phyloP scores from a whole-genome alignment of 1,140 invertebrate species.

The Orussus abietinus region DNA sequence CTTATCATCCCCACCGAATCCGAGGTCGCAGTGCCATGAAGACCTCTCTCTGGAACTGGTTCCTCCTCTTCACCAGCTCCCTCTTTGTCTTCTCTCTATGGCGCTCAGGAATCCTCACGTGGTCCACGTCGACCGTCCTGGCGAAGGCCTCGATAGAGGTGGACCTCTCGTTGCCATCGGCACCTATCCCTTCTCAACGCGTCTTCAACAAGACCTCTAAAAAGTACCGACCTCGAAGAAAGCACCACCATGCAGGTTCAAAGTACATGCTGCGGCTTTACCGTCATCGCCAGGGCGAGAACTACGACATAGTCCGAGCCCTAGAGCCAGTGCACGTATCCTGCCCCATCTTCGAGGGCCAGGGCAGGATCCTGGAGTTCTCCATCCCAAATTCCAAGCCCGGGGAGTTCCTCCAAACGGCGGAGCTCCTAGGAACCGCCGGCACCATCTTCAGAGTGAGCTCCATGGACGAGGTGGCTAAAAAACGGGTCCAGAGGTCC shows the following conservation, averaged over 20 bases:
- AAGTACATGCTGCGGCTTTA: constrained; percentile 46
- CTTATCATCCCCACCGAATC: too few species aligned
- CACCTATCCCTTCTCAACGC: constrained; percentile 21
- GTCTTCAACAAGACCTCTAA: constrained; percentile 23
- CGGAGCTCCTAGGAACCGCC: constrained; percentile 37
- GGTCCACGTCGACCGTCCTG: constrained; percentile 27
- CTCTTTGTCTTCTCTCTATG: constrained; percentile 33
- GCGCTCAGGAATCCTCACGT: constrained; percentile 29
- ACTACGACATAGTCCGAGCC: constrained; percentile 43
- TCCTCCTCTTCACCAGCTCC: constrained; percentile 18
- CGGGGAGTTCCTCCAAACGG: constrained; percentile 36
- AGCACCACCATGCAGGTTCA: constrained; percentile 29
- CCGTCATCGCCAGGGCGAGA: constrained; percentile 34
- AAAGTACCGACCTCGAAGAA: constrained; percentile 20
- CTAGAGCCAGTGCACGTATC: constrained; percentile 39
- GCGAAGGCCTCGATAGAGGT: constrained; percentile 42
- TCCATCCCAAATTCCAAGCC: constrained; percentile 28
- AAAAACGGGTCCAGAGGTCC: constrained; percentile 19
- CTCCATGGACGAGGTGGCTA: constrained; percentile 19
- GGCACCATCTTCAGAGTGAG: constrained; percentile 42
- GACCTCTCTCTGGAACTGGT: constrained; percentile 10
- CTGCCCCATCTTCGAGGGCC: constrained; percentile 21
- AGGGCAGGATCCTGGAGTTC: constrained; percentile 38
- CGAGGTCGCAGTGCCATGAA: not conserved
- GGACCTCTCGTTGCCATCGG: constrained; percentile 36